Conservation (phyloP, 1,140 invertebrate species). For the Mamestra configurata region DNA sequence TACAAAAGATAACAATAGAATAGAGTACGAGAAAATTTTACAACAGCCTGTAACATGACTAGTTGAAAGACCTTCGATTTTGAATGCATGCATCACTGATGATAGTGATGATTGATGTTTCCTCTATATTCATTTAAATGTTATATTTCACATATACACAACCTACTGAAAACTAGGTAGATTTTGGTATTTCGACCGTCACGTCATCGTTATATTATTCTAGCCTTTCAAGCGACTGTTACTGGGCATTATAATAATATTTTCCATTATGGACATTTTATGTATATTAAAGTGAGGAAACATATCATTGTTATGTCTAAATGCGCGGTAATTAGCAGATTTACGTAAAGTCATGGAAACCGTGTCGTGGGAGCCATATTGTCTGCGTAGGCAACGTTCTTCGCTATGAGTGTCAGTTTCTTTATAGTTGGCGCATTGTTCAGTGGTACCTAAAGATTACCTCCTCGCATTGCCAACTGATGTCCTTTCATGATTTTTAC, state of each 20-base stretch:
- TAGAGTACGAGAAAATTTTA: background rate
- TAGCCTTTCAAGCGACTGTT: conserved; percentile 9
- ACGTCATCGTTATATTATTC: background rate
- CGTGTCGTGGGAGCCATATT: conserved; percentile 82
- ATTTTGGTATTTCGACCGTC: background rate
- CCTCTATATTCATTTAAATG: background rate
- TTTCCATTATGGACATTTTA: conserved; percentile 50
- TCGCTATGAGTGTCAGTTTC: conserved; percentile 55
- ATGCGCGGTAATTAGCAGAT: conserved; percentile 76
- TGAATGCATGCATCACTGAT: conserved; percentile 7
- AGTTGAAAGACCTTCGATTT: conserved; percentile 5
- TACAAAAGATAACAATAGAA: background rate
- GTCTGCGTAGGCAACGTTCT: conserved; percentile 57
- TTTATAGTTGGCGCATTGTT: conserved; percentile 70
- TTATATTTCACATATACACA: background rate
- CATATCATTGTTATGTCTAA: conserved; percentile 71
- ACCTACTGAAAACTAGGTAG: background rate
- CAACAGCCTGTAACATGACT: background rate
- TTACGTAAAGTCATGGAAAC: conserved; percentile 85
- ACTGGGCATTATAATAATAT: conserved; percentile 42
- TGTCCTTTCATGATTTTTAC: conserved; percentile 77
- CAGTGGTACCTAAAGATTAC: conserved; percentile 66
- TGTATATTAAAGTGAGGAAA: conserved; percentile 63
- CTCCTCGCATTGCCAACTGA: conserved; percentile 66
- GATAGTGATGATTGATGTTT: conserved; percentile 10